Conservation (phyloP, 2,888 invertebrate species). For the Neoscelio sp. region DNA sequence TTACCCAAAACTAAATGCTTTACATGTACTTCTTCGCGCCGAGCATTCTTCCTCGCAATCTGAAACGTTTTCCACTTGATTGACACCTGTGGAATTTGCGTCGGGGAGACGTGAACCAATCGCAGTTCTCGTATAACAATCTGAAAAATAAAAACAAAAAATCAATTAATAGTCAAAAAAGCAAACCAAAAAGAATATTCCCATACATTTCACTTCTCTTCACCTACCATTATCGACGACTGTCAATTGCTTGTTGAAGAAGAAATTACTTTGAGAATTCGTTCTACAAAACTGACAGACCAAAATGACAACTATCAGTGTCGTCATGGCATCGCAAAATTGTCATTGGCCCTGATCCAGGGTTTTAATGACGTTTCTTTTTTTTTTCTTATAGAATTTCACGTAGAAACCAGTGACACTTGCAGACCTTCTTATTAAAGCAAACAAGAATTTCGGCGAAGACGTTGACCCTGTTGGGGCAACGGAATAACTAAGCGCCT, state of each 20-base stretch:
- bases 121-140: constrained; percentile 85
- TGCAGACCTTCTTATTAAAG: too few species aligned
- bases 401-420: too few species aligned
- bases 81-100: constrained; percentile 81
- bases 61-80: constrained; percentile 80
- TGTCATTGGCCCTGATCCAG: too few species aligned
- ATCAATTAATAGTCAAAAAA: too few species aligned
- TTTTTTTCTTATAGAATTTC: too few species aligned
- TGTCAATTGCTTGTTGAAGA: constrained; percentile 83
- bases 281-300: constrained; percentile 36
- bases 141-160: constrained; percentile 74
- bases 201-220: neutral
- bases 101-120: constrained; percentile 83
- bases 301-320: constrained; percentile 40
- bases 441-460: constrained; percentile 68
- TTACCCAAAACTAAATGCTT: constrained; percentile 85
- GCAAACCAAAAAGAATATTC: neutral
- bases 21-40: constrained; percentile 82
- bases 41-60: constrained; percentile 84
- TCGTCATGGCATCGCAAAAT: constrained; percentile 65
- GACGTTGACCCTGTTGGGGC: constrained; percentile 72
- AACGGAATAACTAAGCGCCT: constrained; percentile 75
- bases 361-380: too few species aligned
- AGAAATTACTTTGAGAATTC: constrained; percentile 72
- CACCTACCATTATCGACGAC: constrained; percentile 82